Evolutionary conservation across 2,888 invertebrate genomes (phyloP).

Genomic region (Eilema depressum): DNA sequence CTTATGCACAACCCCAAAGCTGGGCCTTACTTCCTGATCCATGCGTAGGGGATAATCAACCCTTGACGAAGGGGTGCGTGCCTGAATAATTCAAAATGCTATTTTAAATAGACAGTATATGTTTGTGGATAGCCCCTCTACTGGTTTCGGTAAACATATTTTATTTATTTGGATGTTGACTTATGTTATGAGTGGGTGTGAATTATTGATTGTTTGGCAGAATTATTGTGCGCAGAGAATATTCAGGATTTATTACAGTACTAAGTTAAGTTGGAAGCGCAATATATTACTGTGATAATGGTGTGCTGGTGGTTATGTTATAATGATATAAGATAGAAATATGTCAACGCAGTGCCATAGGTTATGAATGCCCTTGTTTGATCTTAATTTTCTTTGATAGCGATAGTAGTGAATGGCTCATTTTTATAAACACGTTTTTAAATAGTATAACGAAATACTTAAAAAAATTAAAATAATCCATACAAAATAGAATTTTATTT

Average conservation of each 20-base stretch:
- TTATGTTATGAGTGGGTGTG: conserved; percentile 19
- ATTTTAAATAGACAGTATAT: conserved; percentile 64
- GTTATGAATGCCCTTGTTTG: too few relatives aligned
- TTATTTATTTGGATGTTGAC: conserved; percentile 44
- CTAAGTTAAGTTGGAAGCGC: not conserved
- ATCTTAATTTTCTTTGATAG: too few relatives aligned
- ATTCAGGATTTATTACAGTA: not conserved
- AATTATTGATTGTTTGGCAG: conserved; percentile 16
- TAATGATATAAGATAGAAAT: not conserved
- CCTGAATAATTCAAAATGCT: conserved; percentile 73
- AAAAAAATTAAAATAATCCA: too few relatives aligned
- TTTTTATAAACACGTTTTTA: too few relatives aligned
- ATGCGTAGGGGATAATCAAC: conserved; percentile 68
- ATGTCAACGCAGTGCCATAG: not conserved
- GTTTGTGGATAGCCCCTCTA: conserved; percentile 50
- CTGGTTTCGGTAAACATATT: conserved; percentile 40
- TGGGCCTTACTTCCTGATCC: conserved; percentile 65
- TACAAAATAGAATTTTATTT: too few relatives aligned
- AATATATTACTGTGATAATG: not conserved
- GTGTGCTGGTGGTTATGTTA: not conserved
- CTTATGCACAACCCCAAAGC: conserved; percentile 52
- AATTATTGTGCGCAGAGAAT: conserved; percentile 13
- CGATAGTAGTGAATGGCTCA: too few relatives aligned
- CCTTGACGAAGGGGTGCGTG: conserved; percentile 63
- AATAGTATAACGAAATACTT: too few relatives aligned